phyloP scores from a whole-genome alignment of 2,797 vertebrate genomes.

The Pantherophis alleghaniensis region DNA sequence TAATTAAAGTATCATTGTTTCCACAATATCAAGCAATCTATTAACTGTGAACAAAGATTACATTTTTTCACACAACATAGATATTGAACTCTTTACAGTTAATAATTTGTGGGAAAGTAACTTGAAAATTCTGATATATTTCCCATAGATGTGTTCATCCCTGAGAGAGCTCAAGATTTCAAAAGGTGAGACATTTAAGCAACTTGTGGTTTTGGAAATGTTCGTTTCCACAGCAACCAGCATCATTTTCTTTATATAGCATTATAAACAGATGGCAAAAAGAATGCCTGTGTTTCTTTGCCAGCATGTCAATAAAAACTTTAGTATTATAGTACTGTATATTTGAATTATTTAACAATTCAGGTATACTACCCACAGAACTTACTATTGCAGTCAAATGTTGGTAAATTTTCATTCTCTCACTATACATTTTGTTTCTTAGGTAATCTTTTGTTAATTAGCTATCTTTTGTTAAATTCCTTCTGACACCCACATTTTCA shows the following conservation, averaged over 20 bases:
- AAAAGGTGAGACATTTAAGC: conserved; percentile 74
- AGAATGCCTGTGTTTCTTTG: conserved; percentile 77
- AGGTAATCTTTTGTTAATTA: conserved; percentile 22
- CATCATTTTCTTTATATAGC: conserved; percentile 80
- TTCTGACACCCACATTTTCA: neutral
- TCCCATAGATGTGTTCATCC: conserved; percentile 47
- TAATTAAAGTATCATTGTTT: conserved; percentile 41
- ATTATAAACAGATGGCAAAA: conserved; percentile 84
- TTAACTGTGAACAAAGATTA: conserved; percentile 37
- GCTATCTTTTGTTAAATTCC: neutral
- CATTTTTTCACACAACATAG: conserved; percentile 41
- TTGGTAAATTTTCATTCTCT: conserved; percentile 60
- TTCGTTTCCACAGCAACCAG: conserved; percentile 76
- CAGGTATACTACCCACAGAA: conserved; percentile 65
- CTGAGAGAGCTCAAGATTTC: conserved; percentile 64
- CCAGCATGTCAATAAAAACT: conserved; percentile 76
- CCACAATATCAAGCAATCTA: conserved; percentile 36
- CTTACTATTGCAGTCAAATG: conserved; percentile 54
- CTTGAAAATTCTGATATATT: conserved; percentile 54
- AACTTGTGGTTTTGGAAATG: conserved; percentile 77
- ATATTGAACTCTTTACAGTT: conserved; percentile 46
- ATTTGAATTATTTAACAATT: conserved; percentile 72
- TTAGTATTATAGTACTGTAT: conserved; percentile 60
- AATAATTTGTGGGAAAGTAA: conserved; percentile 43
- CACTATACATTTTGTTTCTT: conserved; percentile 46